phyloP scores from a whole-genome alignment of 30 jellyfish, hydroid and myxozoan genomes.

The Aurelia sp. region DNA sequence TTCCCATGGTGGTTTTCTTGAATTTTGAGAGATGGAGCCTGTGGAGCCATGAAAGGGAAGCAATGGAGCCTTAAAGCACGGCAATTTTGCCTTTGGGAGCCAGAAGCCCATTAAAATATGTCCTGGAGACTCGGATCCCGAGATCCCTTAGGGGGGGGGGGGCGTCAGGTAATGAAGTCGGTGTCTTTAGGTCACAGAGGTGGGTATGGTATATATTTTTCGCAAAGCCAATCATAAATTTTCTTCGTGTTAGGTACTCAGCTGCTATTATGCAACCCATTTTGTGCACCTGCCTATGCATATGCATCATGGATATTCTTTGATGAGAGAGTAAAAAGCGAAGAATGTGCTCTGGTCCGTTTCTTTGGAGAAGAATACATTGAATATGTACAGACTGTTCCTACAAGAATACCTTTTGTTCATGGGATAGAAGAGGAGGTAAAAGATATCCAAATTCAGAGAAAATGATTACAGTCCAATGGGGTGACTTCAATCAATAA shows the following conservation, averaged over 20 bases:
- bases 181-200: too few species aligned
- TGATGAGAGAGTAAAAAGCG: conserved; percentile 79
- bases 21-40: too few species aligned
- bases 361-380: conserved; percentile 93
- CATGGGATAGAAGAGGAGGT: conserved; percentile 79
- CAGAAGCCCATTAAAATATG: too few species aligned
- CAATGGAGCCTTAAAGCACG: too few species aligned
- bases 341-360: conserved; percentile 77
- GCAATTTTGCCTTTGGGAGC: too few species aligned
- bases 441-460: not conserved
- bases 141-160: too few species aligned
- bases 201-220: too few species aligned
- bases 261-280: conserved; percentile 81
- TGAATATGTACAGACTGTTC: conserved; percentile 67
- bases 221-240: too few species aligned
- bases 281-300: conserved; percentile 82
- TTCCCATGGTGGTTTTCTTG: too few species aligned
- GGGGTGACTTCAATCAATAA: not conserved
- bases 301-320: conserved; percentile 92
- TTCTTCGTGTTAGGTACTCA: conserved; percentile 76
- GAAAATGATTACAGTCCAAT: not conserved
- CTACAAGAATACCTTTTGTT: conserved; percentile 87
- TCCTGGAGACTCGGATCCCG: too few species aligned
- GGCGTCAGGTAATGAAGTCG: too few species aligned
- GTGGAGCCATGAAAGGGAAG: too few species aligned